Evolutionary conservation across 2,113 vertebrate species (phyloP).

Genomic region (Centrocercus urophasianus): DNA sequence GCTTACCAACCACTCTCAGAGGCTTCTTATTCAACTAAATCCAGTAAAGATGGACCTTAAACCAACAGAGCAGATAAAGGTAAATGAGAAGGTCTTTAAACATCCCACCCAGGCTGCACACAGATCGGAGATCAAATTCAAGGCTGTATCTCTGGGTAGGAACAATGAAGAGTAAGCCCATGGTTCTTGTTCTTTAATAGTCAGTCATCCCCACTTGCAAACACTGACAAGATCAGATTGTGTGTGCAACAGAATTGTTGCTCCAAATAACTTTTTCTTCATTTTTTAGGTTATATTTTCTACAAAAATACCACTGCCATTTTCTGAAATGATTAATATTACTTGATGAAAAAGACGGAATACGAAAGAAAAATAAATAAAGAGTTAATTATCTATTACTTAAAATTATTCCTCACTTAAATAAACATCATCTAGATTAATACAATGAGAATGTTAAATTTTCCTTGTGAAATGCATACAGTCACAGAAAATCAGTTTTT

Average conservation of each 20-base stretch:
- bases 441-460: not conserved
- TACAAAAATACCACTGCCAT: not conserved
- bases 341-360: not conserved
- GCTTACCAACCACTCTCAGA: not conserved
- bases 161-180: not conserved
- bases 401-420: not conserved
- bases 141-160: not conserved
- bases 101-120: not conserved
- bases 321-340: not conserved
- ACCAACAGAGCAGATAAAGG: not conserved
- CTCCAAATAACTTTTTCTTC: not conserved
- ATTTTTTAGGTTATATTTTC: not conserved
- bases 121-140: not conserved
- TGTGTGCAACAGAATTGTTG: not conserved
- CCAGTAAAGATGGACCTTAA: not conserved
- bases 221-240: not conserved
- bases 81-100: not conserved
- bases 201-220: not conserved
- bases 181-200: not conserved
- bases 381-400: not conserved
- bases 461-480: not conserved
- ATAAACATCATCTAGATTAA: not conserved
- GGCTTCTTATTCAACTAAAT: not conserved
- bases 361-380: not conserved
- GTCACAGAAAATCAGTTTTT: not conserved